Conservation (phyloP, 2,113 vertebrate genomes). For the Carettochelys insculpta region DNA sequence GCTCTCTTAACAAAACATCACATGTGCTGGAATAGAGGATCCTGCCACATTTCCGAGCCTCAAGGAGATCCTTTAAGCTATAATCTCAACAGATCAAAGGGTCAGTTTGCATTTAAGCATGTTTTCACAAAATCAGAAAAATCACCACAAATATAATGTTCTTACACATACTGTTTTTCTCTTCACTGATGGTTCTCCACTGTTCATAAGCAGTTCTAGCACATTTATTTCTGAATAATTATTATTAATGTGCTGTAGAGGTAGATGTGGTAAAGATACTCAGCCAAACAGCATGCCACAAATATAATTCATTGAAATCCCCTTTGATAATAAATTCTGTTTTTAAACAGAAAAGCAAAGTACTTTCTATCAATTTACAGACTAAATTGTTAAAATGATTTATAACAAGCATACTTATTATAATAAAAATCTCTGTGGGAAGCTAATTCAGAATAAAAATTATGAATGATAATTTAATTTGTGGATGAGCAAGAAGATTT, state of each 20-base stretch:
- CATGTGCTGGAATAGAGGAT: background rate
- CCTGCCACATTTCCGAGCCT: background rate
- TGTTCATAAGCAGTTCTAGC: background rate
- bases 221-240: background rate
- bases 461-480: conserved; percentile 70
- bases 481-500: conserved; percentile 38
- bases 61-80: background rate
- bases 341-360: conserved; percentile 18
- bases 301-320: conserved; percentile 7
- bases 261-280: conserved; percentile 8
- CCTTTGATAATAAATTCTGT: conserved; percentile 29
- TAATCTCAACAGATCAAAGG: background rate
- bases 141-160: background rate
- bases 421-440: conserved; percentile 56
- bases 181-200: background rate
- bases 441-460: conserved; percentile 57
- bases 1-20: background rate
- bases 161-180: background rate
- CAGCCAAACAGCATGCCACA: background rate
- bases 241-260: background rate
- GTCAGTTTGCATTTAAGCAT: background rate
- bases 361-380: conserved; percentile 44
- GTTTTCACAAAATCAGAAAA: accelerated
- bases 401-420: conserved; percentile 50
- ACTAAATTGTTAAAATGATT: conserved; percentile 47